phyloP scores from a whole-genome alignment of 2,113 vertebrate genomes.

The Grallaria varia region DNA sequence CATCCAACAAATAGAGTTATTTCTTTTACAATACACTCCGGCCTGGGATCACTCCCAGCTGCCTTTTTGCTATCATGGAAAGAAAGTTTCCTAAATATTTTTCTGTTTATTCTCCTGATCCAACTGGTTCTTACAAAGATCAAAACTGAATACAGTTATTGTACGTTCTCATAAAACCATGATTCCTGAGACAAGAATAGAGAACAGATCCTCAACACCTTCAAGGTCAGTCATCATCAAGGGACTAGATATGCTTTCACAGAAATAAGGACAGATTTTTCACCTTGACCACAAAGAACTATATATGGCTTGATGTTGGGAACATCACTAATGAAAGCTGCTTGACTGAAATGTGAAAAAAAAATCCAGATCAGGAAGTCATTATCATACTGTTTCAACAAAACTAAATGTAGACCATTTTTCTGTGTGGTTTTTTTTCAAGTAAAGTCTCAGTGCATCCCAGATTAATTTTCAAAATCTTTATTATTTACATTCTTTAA shows the following conservation, averaged over 20 bases:
- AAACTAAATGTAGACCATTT: not conserved
- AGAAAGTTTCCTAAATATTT: not conserved
- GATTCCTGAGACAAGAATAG: not conserved
- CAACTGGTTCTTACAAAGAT: not conserved
- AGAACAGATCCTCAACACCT: not conserved
- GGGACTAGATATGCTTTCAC: not conserved
- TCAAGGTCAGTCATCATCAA: not conserved
- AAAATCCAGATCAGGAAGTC: not conserved
- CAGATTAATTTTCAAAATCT: not conserved
- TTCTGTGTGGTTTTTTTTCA: not conserved
- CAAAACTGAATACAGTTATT: not conserved
- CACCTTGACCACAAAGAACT: not conserved
- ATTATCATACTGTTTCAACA: not conserved
- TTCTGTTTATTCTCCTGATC: not conserved
- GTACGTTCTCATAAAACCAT: not conserved
- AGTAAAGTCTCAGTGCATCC: not conserved
- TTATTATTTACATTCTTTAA: not conserved
- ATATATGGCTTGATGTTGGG: not conserved
- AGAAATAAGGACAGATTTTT: not conserved
- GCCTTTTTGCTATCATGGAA: not conserved
- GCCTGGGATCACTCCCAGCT: not conserved
- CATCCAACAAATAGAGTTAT: not conserved
- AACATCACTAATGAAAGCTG: not conserved
- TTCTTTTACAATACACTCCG: not conserved
- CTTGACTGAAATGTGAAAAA: not conserved